A percentile compares a stretch with the other conserved stretches of the same genome.
These are phyloP conservation scores for Beroe forskalii DNA, from an alignment of 37 sponge, comb jelly and placozoan species.

Conservation along the genomic window DNA sequence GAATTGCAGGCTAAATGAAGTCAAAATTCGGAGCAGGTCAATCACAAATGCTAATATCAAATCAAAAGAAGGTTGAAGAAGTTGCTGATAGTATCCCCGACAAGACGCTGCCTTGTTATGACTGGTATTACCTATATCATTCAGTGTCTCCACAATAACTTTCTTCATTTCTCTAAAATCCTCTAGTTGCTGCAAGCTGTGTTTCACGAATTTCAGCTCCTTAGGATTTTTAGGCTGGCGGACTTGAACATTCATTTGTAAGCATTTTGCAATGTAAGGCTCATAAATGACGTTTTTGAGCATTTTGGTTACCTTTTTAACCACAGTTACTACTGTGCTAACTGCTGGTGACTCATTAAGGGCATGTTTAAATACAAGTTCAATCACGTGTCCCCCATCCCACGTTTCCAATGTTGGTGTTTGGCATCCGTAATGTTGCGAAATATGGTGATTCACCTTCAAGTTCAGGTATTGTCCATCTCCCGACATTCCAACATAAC, in stretches of 20 bases:
- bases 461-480: background rate
- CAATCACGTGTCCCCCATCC: background rate
- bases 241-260: background rate
- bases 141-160: background rate
- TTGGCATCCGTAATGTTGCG: background rate
- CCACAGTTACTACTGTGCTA: background rate
- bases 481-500: background rate
- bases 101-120: background rate
- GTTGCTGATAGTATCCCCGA: background rate
- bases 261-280: background rate
- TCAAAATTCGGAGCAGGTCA: background rate
- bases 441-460: background rate
- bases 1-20: background rate
- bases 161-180: background rate
- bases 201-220: background rate
- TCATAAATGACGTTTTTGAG: background rate
- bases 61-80: background rate
- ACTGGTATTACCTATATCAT: background rate
- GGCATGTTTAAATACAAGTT: background rate
- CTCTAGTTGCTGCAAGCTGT: background rate
- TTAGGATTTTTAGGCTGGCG: background rate
- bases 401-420: background rate
- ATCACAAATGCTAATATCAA: background rate
- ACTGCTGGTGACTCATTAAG: background rate
- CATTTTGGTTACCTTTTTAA: background rate